Base-by-base conservation (phyloP, 2,113 vertebrate genomes). In the Seriola aureovittata region DNA sequence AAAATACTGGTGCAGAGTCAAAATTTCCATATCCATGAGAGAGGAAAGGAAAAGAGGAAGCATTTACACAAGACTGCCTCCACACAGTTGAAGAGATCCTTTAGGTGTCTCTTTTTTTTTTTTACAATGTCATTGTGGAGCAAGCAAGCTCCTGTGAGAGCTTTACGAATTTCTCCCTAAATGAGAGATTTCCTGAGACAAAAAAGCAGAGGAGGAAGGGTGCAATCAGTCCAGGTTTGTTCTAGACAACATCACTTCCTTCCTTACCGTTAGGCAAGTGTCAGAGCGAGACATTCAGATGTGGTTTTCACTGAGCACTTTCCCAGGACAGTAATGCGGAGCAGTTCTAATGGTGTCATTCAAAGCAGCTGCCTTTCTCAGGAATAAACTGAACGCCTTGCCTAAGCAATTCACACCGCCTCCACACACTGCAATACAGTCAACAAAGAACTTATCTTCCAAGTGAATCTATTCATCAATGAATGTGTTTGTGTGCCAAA, bases 151-250 rank as follows among this genome's bases (percentile, higher is more conserved):
- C 81, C 87, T 80, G 71, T 59, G 69, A 81, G 71, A 91, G 88
- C 88, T 80, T 90, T 80, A 77, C n/a, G 36, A 69, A 89, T 90
- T 75, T 81, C 65, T 85, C 52, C 17, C 75, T 81, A 89, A 91
- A 89, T 84, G 80, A 90, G 90, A 93, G 89, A 84, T 93, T 93
- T 90, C 85, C 88, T 84, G 78, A 88, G 78, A 89, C 68, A 85
- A 87, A 88, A 90, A 85, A 84, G 85, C 83, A 48, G 75, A 87
- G 83, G 78, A 90, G 89, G 88, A 94, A 94, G 90, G 89, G 75
- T 88, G 92, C 91, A 94, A 94, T 94, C 93, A 94, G 90, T 88
- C 88, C 89, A 93, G 93, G 93, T 95, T 94, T 95, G 92, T 95
- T 94, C 90, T 54, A 88, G 85, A 87, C 85, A 92, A 87, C 91